Evolutionary conservation across 2,797 vertebrate genomes (phyloP), one percentile per base, ranked within the genome.

Genomic region (Rallus crepitans): DNA sequence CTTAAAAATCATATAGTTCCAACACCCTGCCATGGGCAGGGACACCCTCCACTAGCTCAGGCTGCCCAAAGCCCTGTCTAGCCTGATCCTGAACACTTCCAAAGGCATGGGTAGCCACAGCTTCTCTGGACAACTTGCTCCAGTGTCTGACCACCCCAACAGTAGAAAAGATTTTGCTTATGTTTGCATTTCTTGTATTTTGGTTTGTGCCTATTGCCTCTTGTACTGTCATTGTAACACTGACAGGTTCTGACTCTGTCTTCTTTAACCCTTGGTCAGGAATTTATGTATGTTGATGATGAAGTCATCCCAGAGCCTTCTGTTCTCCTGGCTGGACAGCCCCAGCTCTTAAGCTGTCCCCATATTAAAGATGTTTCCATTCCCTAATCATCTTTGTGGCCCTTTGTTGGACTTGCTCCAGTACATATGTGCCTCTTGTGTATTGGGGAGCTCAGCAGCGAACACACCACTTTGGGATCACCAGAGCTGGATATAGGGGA

Each of bases 381-480:
- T 24, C 23, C 16, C 61, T 66, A 28, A 61, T 52, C 7, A 17
- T 35, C 6, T 57, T 72, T 61, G 16, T 53, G 23, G 7, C n/a
- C 16, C 20, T 81, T 81, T 2, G 0, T 15, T 47, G 31, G 14
- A 18, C 21, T 66, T 55, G 10, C 23, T 88, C 7, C 47, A 47
- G 1, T 65, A 40, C 9, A 23, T 37, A 27, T 0, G 1, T 48
- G 20, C 7, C 53, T 55, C 21, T 76, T 12, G 11, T n/a, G 7
- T 47, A 37, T 42, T 48, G 37, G 7, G 13, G 6, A 48, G 15
- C 18, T 6, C 24, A 82, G 19, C 19, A 63, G 47, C 0, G 0
- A 37, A 37, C 24, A 64, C 15, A 59, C 3, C 6, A 23, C 24
- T 42, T 78, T 65, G 9, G 39, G 10, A 12, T 86, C 35, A 55